Evolutionary conservation across 2,113 vertebrate genomes (phyloP), one percentile per base, ranked within the genome.

Genomic region (Falcunculus frontatus): DNA sequence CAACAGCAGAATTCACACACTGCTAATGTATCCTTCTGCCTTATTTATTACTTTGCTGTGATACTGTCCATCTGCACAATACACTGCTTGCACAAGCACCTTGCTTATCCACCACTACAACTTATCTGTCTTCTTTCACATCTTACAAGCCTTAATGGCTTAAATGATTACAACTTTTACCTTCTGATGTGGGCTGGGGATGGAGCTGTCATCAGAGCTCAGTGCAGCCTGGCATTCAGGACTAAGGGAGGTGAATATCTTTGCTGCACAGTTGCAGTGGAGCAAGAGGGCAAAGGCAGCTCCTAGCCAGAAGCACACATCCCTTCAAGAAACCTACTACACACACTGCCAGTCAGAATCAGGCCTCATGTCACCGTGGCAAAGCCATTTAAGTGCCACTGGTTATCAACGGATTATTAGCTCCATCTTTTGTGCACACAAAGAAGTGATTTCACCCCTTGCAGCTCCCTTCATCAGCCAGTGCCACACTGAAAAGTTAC

Each of bases 191-290:
- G 23, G 22, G 59, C 30, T 26, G n/a, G 8, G 30, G 20, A 65
- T 4, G 44, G 49, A 47, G 50, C 13, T 0, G 0, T 19, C 0
- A 0, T n/a, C 50, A 42, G 50, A 80, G 55, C 32, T 47, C 23
- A 37, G 39, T 67, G 37, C 37, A 85, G 41, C 55, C 25, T 69
- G n/a, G 44, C 37, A 42, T 41, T 18, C 33, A 42, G 19, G 50
- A 52, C 33, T 41, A 20, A 19, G 26, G 18, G 50, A 67, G 9
- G 44, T 13, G 42, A 2, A 2, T 25, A 20, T 13, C 63, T 81
- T 49, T 69, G 23, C 41, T 14, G 18, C 1, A 1, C 4, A n/a
- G 23, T 8, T 23, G 47, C 35, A n/a, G 18, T 6, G 25, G 13
- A 76, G 26, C 53, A 41, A 44, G n/a, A 67, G 26, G 23, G 46